These are phyloP conservation scores for Carollia perspicillata DNA, from an alignment of 2,113 vertebrate species.

Conservation along the genomic window DNA sequence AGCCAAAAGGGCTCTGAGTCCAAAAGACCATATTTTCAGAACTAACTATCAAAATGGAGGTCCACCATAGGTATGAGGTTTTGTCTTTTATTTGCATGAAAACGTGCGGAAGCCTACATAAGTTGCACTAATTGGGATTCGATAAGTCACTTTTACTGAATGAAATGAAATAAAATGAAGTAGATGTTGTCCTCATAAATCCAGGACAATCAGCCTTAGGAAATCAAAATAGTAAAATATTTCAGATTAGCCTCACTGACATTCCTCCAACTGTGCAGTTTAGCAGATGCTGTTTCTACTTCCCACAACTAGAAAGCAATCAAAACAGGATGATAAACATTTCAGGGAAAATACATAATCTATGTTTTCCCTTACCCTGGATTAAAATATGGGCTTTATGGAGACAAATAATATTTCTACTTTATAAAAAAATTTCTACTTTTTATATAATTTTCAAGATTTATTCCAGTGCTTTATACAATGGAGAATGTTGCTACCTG, in stretches of 20 bases:
- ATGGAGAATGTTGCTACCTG: not conserved
- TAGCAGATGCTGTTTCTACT: not conserved
- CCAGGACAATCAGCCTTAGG: not conserved
- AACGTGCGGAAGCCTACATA: not conserved
- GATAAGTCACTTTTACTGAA: not conserved
- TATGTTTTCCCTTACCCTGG: not conserved
- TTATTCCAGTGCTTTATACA: not conserved
- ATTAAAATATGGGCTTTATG: constrained; percentile 18
- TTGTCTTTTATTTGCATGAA: not conserved
- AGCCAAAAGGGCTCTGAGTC: not conserved
- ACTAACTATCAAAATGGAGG: not conserved
- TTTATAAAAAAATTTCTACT: not conserved
- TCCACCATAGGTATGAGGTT: not conserved
- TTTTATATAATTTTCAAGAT: not conserved
- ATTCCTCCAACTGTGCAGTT: not conserved
- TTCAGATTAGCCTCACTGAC: not conserved
- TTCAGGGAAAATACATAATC: not conserved
- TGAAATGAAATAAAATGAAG: not conserved
- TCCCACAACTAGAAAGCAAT: not conserved
- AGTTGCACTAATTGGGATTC: not conserved
- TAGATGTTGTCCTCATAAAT: not conserved
- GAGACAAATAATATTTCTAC: not conserved
- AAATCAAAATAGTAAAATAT: constrained; percentile 6
- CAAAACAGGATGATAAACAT: not conserved
- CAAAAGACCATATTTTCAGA: constrained; percentile 1